Percentiles rank a stretch among this genome's conserved stretches.
These are phyloP conservation scores for Istiophorus platypterus DNA, from an alignment of 2,113 vertebrate genomes.

Conservation along the genomic window DNA sequence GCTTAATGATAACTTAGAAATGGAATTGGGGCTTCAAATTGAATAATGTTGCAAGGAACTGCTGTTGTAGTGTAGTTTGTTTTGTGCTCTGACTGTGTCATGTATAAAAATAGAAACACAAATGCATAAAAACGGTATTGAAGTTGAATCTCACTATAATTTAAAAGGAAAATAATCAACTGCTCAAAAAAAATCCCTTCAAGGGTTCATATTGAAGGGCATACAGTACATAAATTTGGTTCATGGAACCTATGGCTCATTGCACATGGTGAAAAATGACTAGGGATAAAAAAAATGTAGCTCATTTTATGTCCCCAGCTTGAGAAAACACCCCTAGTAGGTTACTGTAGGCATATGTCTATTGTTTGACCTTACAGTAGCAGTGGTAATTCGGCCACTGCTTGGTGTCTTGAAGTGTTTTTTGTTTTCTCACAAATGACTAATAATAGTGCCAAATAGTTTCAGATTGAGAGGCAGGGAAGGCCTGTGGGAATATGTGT, in stretches of 20 bases:
- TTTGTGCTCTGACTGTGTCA: conserved; percentile 35
- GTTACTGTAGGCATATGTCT: conserved; percentile 39
- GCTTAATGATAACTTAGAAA: conserved; percentile 63
- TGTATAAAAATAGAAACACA: conserved; percentile 31
- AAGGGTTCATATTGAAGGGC: neutral
- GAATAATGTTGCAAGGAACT: conserved; percentile 60
- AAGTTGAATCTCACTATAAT: conserved; percentile 3
- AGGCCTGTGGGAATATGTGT: conserved; percentile 58
- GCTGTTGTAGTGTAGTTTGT: conserved; percentile 48
- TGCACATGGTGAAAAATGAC: conserved; percentile 15
- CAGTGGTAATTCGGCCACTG: conserved; percentile 56
- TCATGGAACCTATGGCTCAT: conserved; percentile 10
- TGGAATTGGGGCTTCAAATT: conserved; percentile 56
- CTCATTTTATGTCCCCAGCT: conserved; percentile 32
- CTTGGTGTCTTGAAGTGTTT: conserved; percentile 62
- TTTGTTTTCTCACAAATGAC: conserved; percentile 75
- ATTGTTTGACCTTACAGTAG: conserved; percentile 66
- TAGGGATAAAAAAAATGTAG: conserved; percentile 17
- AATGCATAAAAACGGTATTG: neutral
- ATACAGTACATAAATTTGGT: conserved; percentile 2
- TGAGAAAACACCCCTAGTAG: conserved; percentile 30
- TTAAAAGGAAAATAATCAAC: conserved; percentile 30
- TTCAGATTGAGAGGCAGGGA: conserved; percentile 57
- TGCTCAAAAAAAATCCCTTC: neutral
- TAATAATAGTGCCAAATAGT: conserved; percentile 62